These are phyloP conservation scores for Malthinus seriepunctatus DNA, from an alignment of 2,888 invertebrate species.

Conservation along the genomic window DNA sequence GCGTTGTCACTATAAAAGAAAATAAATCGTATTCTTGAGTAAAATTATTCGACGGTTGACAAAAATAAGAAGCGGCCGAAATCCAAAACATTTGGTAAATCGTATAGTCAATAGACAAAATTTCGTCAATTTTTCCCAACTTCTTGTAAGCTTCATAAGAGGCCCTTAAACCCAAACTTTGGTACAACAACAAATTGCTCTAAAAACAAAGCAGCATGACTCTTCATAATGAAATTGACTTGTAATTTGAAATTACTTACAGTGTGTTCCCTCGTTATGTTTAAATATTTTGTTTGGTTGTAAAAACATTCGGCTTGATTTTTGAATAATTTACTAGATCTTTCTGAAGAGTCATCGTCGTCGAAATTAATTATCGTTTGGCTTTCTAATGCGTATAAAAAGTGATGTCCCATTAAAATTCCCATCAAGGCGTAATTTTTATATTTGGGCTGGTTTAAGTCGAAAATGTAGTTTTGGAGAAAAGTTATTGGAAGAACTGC, in stretches of 20 bases:
- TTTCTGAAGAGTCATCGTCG: background rate
- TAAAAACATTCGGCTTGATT: conserved; percentile 6
- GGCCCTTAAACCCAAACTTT: conserved; percentile 70
- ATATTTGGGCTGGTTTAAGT: conserved; percentile 78
- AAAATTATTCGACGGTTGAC: conserved; percentile 16
- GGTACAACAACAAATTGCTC: conserved; percentile 14
- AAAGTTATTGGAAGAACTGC: conserved; percentile 76
- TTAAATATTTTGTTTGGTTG: conserved; percentile 2
- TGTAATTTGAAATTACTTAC: conserved; percentile 6
- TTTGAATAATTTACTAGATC: conserved; percentile 1
- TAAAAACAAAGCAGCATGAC: conserved; percentile 3
- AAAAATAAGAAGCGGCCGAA: conserved; percentile 21
- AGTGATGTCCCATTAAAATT: conserved; percentile 85
- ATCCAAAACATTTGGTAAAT: conserved; percentile 61
- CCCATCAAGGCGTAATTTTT: conserved; percentile 88
- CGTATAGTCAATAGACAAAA: conserved; percentile 72
- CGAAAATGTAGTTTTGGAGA: conserved; percentile 85
- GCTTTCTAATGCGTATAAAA: conserved; percentile 76
- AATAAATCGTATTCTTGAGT: conserved; percentile 9
- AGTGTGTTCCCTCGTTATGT: background rate
- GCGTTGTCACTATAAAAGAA: conserved; percentile 3
- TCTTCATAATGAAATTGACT: background rate
- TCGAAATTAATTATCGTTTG: conserved; percentile 4
- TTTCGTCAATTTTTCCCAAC: conserved; percentile 68
- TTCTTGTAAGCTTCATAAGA: conserved; percentile 80